Evolutionary conservation across 2,888 invertebrate species (phyloP), one percentile per base, ranked within the genome.

Genomic region (Taenaris catops): DNA sequence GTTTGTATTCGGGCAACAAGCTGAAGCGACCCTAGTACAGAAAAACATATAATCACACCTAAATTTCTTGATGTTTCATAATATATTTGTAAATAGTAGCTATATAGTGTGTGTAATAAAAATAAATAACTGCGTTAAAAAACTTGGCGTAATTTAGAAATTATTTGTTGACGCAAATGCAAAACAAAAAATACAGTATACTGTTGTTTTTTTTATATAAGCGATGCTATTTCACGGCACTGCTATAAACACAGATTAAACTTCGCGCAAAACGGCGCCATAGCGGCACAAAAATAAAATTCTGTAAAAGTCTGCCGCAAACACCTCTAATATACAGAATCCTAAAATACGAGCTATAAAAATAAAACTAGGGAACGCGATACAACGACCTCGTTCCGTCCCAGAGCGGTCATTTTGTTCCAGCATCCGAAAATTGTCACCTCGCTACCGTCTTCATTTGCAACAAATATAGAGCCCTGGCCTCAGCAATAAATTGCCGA

Each of bases 381-480:
- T 49, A 47, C 55, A 50, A 44, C 39, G 41, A 41, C 46, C 49
- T 41, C 49, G 44, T 41, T 50, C 28, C 47, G 65, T 74, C 81
- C 75, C 81, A 39, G 31, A 72, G 49, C 71, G 70, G 71, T 72
- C 73, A 76, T 80, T 83, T 50, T 53, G 58, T 48, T 61, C 63
- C 71, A 61, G 55, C 65, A 65, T 61, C 70, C 68, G 69, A 75
- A 76, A 78, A 79, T 81, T 80, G 81, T 81, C 81, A 83, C 81
- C 80, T 79, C 70, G 52, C 64, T 58, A 58, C 61, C 66, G 72
- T 75, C 79, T 83, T 83, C 81, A 83, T 83, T 83, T 81, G 79
- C 79, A 76, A 76, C 80, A 83, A 80, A 81, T 78, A 78, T 75
- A 78, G 68, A 69, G 54, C 69, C 65, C 53, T 59, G 58, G 67